A percentile compares a stretch with the other conserved stretches of the same genome.
These are phyloP conservation scores for Mus minutoides DNA, from an alignment of 2,797 vertebrate genomes.

Conservation along the genomic window DNA sequence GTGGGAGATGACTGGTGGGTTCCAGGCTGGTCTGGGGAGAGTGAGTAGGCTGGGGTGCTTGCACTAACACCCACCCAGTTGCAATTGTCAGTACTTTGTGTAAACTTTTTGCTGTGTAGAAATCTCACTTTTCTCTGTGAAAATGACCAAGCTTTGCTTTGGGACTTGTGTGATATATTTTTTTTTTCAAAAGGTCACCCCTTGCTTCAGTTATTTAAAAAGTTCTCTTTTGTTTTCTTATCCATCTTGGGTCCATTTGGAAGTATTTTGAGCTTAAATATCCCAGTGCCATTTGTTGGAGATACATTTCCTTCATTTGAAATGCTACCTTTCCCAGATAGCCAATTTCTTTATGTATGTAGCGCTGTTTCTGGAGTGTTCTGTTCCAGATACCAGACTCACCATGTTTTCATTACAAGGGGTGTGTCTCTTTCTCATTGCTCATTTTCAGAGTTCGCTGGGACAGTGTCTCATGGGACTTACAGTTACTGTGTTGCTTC, in stretches of 20 bases:
- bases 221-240: constrained; percentile 25
- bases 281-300: constrained; percentile 46
- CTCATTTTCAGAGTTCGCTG: constrained; percentile 26
- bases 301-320: neutral
- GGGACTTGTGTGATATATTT: neutral
- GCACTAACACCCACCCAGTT: neutral
- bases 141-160: constrained; percentile 14
- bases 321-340: neutral
- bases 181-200: constrained; percentile 25
- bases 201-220: neutral
- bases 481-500: neutral
- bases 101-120: neutral
- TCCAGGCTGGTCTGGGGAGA: neutral
- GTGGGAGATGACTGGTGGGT: neutral
- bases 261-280: constrained; percentile 57
- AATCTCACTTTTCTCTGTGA: neutral
- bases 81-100: neutral
- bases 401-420: constrained; percentile 9
- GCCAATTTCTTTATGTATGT: neutral
- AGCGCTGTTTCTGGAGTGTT: constrained; percentile 31
- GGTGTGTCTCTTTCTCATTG: neutral
- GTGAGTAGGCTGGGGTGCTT: neutral
- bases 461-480: neutral
- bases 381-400: neutral
- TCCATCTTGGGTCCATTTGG: constrained; percentile 44